Evolutionary conservation across 2,113 vertebrate genomes (phyloP).

Genomic region (Pseudopipra pipra): DNA sequence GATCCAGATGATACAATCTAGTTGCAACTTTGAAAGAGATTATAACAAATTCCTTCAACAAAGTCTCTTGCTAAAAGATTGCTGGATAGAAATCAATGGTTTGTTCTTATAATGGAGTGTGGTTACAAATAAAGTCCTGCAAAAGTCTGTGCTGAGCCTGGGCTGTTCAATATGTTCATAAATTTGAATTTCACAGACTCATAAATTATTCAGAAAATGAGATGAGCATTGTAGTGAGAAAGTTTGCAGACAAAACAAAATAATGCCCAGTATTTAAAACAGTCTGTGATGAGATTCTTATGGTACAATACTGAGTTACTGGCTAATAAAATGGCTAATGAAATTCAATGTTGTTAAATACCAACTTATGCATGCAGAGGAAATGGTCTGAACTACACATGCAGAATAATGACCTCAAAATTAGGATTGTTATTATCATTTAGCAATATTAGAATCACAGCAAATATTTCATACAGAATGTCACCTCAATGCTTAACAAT

Average conservation of each 20-base stretch:
- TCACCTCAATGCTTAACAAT: background rate
- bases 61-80: background rate
- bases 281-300: background rate
- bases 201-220: slow-evolving; percentile 10
- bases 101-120: background rate
- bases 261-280: background rate
- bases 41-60: background rate
- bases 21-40: background rate
- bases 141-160: background rate
- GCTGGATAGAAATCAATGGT: background rate
- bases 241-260: slow-evolving; percentile 25
- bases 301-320: background rate
- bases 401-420: background rate
- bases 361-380: background rate
- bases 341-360: slow-evolving; percentile 13
- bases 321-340: slow-evolving; percentile 30
- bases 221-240: background rate
- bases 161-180: background rate
- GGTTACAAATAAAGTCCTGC: background rate
- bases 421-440: background rate
- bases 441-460: background rate
- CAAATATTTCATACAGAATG: background rate
- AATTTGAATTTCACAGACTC: background rate
- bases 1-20: background rate
- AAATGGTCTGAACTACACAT: background rate